Base-by-base conservation (phyloP, 2,113 vertebrate species). In the Zosterops pallidus region DNA sequence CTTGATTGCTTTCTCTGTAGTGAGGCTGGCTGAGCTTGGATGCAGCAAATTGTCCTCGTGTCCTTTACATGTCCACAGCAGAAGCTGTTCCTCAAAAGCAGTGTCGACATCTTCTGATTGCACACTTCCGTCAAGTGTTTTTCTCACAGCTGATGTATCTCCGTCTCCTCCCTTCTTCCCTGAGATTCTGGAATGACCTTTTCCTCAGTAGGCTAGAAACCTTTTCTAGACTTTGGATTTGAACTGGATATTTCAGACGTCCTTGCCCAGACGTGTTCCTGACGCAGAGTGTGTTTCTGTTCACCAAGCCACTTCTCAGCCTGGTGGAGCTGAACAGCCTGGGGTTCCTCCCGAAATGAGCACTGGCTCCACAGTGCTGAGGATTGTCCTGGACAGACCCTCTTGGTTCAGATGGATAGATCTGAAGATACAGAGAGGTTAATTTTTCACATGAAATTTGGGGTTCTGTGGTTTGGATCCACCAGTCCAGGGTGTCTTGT, bases 401-500 rank as follows among this genome's bases (percentile, higher is more conserved):
- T 47, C 4, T 75, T 91, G 53, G 50, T 79, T 35, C 70, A 59
- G 68, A 78, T 83, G 72, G 68, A 77, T 94, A 91, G 87, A 79
- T 96, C 84, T 96, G 91, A 95, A 96, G 80, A 84, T 86, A 85
- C 90, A 95, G 74, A 80, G 69, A 78, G 44, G 49, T 90, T 69
- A 67, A 37, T 96, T 96, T 87, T 72, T 95, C 41, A 12, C 47
- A 14, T 1, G 41, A 90, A 93, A 74, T 79, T 37, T 83, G 50
- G 9, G 16, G 6, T 85, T 87, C 82, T 96, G 50, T 94, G 68
- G 52, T 67, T 92, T 84, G 47, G 71, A 91, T 91, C 62, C 86
- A 77, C 24, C 0, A 0, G 41, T 92, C 42, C 1, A 68, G 72
- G 56, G 31, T 39, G 37, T 92, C 24, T n/a, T 1, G 0, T 72